phyloP scores from a whole-genome alignment of 1,140 invertebrate genomes.

The Drosophila pseudoobscura region DNA sequence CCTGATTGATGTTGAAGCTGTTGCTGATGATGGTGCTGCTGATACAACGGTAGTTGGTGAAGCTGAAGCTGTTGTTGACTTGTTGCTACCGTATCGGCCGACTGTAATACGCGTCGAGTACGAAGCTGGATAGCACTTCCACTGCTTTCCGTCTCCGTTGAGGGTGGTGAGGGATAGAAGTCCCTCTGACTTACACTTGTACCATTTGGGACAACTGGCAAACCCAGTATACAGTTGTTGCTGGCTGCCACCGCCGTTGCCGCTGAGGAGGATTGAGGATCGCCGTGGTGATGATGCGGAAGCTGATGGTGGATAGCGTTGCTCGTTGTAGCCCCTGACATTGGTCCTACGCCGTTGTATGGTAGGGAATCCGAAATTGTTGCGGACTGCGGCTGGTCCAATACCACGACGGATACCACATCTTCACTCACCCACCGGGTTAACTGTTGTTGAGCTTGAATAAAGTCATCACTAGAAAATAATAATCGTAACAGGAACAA shows the following conservation, averaged over 20 bases:
- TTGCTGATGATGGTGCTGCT: slow-evolving; percentile 62
- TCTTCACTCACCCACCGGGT: slow-evolving; percentile 95
- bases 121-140: slow-evolving; percentile 83
- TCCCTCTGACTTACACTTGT: slow-evolving; percentile 84
- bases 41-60: slow-evolving; percentile 53
- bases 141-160: slow-evolving; percentile 84
- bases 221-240: slow-evolving; percentile 80
- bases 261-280: slow-evolving; percentile 79
- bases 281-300: slow-evolving; percentile 83
- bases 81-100: slow-evolving; percentile 56
- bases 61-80: slow-evolving; percentile 57
- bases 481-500: slow-evolving; percentile 86
- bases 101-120: slow-evolving; percentile 72
- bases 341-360: slow-evolving; percentile 81
- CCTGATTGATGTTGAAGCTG: slow-evolving; percentile 72
- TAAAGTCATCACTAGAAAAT: slow-evolving; percentile 96
- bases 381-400: slow-evolving; percentile 81
- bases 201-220: slow-evolving; percentile 80
- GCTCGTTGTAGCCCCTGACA: slow-evolving; percentile 79
- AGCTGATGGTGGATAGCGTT: slow-evolving; percentile 77
- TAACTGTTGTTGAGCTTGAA: slow-evolving; percentile 96
- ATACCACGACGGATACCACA: slow-evolving; percentile 87
- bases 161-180: slow-evolving; percentile 83
- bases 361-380: slow-evolving; percentile 82
- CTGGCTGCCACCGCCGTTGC: slow-evolving; percentile 63